Evolutionary conservation across 2,113 vertebrate genomes (phyloP).

Genomic region (Pagrus major): DNA sequence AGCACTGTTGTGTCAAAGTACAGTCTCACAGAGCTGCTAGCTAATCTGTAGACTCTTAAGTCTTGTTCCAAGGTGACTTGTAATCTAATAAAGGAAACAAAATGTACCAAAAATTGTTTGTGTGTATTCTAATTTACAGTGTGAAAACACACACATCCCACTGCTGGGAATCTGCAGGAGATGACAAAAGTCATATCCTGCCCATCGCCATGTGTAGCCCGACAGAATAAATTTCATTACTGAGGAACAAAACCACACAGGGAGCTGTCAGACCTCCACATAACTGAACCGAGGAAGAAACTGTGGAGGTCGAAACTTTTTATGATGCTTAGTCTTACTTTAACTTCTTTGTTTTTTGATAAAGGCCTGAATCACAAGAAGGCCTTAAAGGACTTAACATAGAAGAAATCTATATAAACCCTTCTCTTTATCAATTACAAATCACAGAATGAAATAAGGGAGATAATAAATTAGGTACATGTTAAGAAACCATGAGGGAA

Average conservation of each 20-base stretch:
- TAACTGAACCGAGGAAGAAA: neutral
- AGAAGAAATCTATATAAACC: neutral
- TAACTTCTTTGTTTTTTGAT: neutral
- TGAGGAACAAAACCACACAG: conserved; percentile 5
- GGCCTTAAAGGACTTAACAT: neutral
- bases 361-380: neutral
- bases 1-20: neutral
- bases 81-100: neutral
- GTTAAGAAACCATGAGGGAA: neutral
- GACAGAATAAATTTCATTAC: conserved; percentile 22
- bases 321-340: neutral
- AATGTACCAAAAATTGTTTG: neutral
- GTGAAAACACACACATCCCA: neutral
- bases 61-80: conserved; percentile 21
- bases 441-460: neutral
- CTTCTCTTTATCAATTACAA: neutral
- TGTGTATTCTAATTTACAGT: neutral
- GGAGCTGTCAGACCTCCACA: conserved; percentile 13
- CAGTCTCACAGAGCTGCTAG: neutral
- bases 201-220: neutral
- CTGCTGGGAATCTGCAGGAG: conserved; percentile 18
- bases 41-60: neutral
- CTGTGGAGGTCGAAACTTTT: neutral
- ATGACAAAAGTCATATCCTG: conserved; percentile 37
- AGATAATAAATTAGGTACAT: neutral